Evolutionary conservation across 2,797 vertebrate species (phyloP), one percentile per base, ranked within the genome.

Genomic region (Chaetodon trifasciatus): DNA sequence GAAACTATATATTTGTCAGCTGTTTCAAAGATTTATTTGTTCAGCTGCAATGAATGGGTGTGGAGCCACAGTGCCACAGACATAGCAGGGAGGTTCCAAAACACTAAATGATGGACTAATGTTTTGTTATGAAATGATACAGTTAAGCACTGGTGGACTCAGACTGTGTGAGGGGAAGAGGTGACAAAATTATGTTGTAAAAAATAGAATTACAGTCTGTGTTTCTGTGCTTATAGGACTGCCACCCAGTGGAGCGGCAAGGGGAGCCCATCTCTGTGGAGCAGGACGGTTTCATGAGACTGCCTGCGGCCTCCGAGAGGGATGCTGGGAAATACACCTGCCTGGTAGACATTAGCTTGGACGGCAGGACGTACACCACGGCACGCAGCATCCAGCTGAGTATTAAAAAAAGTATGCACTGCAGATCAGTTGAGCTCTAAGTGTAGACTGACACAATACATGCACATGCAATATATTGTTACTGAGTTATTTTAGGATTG

Each of bases 311-410:
- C 52, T 58, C 86, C 1, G 15, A 76, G 28, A 12, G 1, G 5
- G 91, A 92, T 74, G 55, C 78, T 52, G 94, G 94, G 37, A 90
- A 21, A 23, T 95, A 95, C 70, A 95, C 93, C 49, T 95, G 94
- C 66, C 73, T 91, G 49, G 71, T 93, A 0, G 68, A 92, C 4
- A 5, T 94, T 6, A 87, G 9, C 28, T 0, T 92, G 53, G 37
- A 82, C 0, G 89, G 87, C 70, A 79, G 35, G 53, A 88, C 9
- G 1, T 92, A 88, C 85, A 94, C 83, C 0, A 40, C 91, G 1
- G 89, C 94, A 40, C 91, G 90, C 39, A 94, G 92, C 86, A 67
- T 92, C 77, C 77, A 61, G 53, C 60, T 95, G 8, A 53, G 2
- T 2, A 28, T 90, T 3, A 44, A 39, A 0, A 11, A 32, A 0